Evolutionary conservation across 2,888 invertebrate genomes (phyloP).

Genomic region (Polylopha cassiicola): DNA sequence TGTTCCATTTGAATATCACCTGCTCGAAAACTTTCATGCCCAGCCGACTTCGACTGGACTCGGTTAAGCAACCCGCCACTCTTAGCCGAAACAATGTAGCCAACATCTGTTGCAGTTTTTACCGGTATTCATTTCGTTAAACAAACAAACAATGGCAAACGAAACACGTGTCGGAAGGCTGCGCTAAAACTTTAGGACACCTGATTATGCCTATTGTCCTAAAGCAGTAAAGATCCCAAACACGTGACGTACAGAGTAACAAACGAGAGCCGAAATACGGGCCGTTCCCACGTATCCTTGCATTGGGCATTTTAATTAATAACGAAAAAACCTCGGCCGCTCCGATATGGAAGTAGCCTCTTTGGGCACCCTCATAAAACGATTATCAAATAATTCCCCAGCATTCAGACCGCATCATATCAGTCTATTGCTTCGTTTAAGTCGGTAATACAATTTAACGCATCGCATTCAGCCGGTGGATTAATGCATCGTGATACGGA

Average conservation of each 20-base stretch:
- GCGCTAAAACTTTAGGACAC: slow-evolving; percentile 46
- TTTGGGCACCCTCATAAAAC: slow-evolving; percentile 69
- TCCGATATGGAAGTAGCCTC: slow-evolving; percentile 66
- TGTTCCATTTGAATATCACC: slow-evolving; percentile 46
- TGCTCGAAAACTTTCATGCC: slow-evolving; percentile 13
- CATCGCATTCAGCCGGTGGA: slow-evolving; percentile 45
- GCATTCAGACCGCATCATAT: slow-evolving; percentile 51
- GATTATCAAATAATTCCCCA: slow-evolving; percentile 68
- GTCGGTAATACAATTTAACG: slow-evolving; percentile 64
- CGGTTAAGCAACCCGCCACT: slow-evolving; percentile 4
- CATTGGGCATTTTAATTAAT: slow-evolving; percentile 63
- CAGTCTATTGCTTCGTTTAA: slow-evolving; percentile 52
- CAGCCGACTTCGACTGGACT: neutral
- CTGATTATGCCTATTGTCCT: slow-evolving; percentile 61
- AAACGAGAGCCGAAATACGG: slow-evolving; percentile 37
- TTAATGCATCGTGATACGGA: slow-evolving; percentile 45
- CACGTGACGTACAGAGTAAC: slow-evolving; percentile 47
- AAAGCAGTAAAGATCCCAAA: slow-evolving; percentile 46
- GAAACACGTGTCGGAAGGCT: slow-evolving; percentile 50
- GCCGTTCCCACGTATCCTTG: slow-evolving; percentile 68
- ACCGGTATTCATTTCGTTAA: slow-evolving; percentile 36
- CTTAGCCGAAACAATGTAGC: slow-evolving; percentile 11
- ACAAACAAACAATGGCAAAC: slow-evolving; percentile 47
- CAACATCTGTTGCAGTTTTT: slow-evolving; percentile 60
- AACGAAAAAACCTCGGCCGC: slow-evolving; percentile 52